phyloP scores from a whole-genome alignment of 1,140 invertebrate species.

The Drosophila pachea region DNA sequence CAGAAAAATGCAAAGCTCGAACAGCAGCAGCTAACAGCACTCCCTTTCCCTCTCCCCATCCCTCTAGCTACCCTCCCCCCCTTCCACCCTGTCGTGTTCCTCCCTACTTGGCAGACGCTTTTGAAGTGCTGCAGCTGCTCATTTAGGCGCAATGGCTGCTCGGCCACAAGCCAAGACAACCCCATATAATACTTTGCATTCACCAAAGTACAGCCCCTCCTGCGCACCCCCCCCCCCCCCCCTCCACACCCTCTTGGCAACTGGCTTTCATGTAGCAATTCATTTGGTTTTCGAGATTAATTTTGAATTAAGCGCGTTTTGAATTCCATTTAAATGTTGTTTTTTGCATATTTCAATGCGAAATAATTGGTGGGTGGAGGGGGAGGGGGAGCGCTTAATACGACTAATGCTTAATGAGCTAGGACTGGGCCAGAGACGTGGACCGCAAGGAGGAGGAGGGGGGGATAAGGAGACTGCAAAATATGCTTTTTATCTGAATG shows the following conservation, averaged over 20 bases:
- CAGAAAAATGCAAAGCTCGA: slow-evolving; percentile 43
- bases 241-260: background rate
- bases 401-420: slow-evolving; percentile 66
- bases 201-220: background rate
- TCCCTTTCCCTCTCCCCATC: background rate
- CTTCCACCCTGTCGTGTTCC: background rate
- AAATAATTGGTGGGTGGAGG: slow-evolving; percentile 47
- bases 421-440: background rate
- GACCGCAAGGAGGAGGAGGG: slow-evolving; percentile 6
- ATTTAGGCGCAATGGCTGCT: slow-evolving; percentile 68
- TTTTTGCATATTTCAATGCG: slow-evolving; percentile 39
- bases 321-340: slow-evolving; percentile 64
- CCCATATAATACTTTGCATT: slow-evolving; percentile 7
- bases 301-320: slow-evolving; percentile 72
- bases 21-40: background rate
- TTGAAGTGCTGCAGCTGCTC: slow-evolving; percentile 51
- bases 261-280: slow-evolving; percentile 48
- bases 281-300: slow-evolving; percentile 63
- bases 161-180: slow-evolving; percentile 34
- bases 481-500: slow-evolving; percentile 36
- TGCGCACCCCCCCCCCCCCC: background rate
- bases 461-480: slow-evolving; percentile 11
- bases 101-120: slow-evolving; percentile 14
- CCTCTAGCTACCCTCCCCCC: background rate
- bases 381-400: slow-evolving; percentile 48